Percentiles rank a stretch among this genome's conserved stretches.
Evolutionary conservation across 1,140 invertebrate genomes (phyloP).

Genomic region (Bradynema listronoti): DNA sequence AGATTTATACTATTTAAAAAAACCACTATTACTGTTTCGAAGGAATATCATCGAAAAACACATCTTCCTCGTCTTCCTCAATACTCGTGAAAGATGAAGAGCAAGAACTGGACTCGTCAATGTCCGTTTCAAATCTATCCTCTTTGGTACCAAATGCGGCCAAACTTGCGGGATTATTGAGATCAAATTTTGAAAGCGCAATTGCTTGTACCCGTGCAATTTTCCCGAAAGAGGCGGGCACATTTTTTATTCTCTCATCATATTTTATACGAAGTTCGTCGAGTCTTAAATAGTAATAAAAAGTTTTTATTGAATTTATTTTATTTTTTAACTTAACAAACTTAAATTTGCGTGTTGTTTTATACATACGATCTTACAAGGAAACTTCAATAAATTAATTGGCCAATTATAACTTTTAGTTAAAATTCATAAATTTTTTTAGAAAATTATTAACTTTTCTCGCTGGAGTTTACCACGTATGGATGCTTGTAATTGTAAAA

Average conservation of each 20-base stretch:
- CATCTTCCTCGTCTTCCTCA: constrained; percentile 33
- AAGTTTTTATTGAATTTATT: too few species aligned
- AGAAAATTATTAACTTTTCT: constrained; percentile 14
- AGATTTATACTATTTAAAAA: not conserved
- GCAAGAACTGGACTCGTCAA: constrained; percentile 13
- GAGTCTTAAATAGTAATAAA: constrained; percentile 2
- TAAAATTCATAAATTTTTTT: not conserved
- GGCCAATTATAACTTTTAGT: too few species aligned
- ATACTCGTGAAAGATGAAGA: constrained; percentile 18
- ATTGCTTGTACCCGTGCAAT: constrained; percentile 37
- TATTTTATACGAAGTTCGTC: constrained; percentile 7
- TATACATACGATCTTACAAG: too few species aligned
- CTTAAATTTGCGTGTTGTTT: too few species aligned
- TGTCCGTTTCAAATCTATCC: constrained; percentile 8
- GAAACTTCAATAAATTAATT: not conserved
- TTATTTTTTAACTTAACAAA: too few species aligned
- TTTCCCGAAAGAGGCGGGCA: constrained; percentile 18
- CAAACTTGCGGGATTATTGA: constrained; percentile 36
- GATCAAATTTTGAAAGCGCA: constrained; percentile 33
- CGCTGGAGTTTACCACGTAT: constrained; percentile 47
- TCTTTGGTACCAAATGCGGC: constrained; percentile 37
- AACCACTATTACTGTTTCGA: not conserved
- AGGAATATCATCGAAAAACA: constrained; percentile 20
- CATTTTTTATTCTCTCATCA: constrained; percentile 6
- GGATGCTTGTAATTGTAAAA: constrained; percentile 68